Base-by-base conservation (phyloP, 2,797 vertebrate genomes). In the Pantherophis vulpinus region DNA sequence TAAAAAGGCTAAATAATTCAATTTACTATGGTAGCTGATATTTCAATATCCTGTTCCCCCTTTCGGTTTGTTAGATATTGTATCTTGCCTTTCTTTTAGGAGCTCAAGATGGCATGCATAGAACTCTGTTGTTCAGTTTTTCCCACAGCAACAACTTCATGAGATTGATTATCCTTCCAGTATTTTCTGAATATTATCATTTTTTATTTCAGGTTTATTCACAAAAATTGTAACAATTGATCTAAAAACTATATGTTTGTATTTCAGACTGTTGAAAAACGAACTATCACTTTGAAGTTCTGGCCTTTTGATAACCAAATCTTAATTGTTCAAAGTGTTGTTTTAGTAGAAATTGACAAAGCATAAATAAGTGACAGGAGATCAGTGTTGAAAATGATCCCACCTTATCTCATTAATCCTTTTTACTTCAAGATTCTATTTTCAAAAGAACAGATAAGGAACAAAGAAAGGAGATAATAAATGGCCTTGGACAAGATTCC, bases 401-500 rank as follows among this genome's bases (percentile, higher is more conserved):
- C 16, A 32, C 16, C 32, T 91, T 91, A 91, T 93, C 92, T 87
- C 29, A 18, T 87, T 87, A 91, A 87, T 58, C 83, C 89, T 88
- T 91, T 70, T 86, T 87, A 32, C 11, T 59, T 42, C 55, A 74
- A n/a, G n/a, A n/a, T n/a, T 93, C 61, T 74, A 56, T 87, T 58
- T 70, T 66, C 55, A 59, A 83, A 74, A 66, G 87, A 58, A 59
- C 55, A 37, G 42, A 88, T 87, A 91, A 55, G 20, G 86, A 88
- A 79, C 89, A 88, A 91, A 91, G 56, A 60, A 86, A n/a, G 32
- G 42, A 93, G 86, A 74, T 91, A 70, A n/a, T 32, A 32, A 88
- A 42, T 91, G 37, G 90, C 90, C 89, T 91, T 79, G 54, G 86
- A n/a, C 83, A 93, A 74, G 59, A 86, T 90, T 93, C n/a, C 37